A percentile compares a stretch with the other conserved stretches of the same genome.
Evolutionary conservation across 2,113 vertebrate genomes (phyloP).

Genomic region (Guaruba guarouba): DNA sequence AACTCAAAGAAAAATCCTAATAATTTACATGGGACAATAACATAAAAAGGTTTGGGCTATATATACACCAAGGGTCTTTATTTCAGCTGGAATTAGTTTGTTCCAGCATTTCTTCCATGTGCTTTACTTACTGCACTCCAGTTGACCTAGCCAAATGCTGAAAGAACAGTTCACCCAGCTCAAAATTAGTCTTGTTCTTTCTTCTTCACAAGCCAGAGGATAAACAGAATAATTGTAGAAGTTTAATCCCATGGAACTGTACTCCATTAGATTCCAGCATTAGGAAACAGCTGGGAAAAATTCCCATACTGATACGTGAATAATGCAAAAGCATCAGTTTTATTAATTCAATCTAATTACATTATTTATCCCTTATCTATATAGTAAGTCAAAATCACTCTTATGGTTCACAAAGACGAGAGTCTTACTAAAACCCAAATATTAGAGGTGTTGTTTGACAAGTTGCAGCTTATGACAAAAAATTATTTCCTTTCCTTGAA

Average conservation of each 20-base stretch:
- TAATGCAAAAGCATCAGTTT: background rate
- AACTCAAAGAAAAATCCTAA: background rate
- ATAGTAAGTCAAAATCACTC: conserved; percentile 3
- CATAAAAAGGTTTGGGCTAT: background rate
- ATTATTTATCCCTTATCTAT: conserved; percentile 27
- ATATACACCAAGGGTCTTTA: background rate
- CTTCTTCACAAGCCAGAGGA: conserved; percentile 4
- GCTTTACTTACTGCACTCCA: background rate
- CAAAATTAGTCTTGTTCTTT: conserved; percentile 3
- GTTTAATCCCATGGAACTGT: background rate
- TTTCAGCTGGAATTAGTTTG: background rate
- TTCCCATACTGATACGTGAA: background rate
- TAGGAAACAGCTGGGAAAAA: conserved; percentile 34
- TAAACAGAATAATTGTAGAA: background rate
- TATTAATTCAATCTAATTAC: conserved; percentile 49
- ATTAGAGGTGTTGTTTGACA: conserved; percentile 46
- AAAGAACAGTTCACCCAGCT: background rate
- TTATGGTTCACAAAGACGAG: background rate
- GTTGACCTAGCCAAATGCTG: background rate
- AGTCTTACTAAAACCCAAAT: background rate
- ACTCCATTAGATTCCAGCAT: background rate
- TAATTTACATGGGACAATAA: background rate
- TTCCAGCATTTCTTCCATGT: background rate
- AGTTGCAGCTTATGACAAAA: conserved; percentile 34
- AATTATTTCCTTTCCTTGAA: conserved; percentile 2